These are phyloP conservation scores for Phrynosoma platyrhinos DNA, from an alignment of 2,113 vertebrate species.

Conservation along the genomic window DNA sequence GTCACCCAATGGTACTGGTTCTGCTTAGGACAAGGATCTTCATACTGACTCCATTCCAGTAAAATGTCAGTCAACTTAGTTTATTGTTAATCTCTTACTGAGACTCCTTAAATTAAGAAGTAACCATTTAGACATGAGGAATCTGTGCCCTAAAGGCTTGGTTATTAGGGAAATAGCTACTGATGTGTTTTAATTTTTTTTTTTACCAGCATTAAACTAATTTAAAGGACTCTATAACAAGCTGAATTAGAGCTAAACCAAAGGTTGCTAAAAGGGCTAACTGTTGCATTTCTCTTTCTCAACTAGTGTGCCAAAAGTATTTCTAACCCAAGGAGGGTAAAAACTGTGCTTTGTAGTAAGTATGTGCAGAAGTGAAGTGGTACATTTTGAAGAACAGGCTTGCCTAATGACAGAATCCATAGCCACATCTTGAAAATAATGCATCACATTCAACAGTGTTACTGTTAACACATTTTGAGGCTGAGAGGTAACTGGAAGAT, in stretches of 20 bases:
- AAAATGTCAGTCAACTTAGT: background rate
- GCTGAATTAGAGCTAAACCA: slow-evolving; percentile 27
- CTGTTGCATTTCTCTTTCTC: slow-evolving; percentile 28
- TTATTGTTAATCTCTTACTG: background rate
- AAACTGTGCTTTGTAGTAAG: background rate
- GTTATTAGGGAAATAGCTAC: slow-evolving; percentile 45
- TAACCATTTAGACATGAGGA: slow-evolving; percentile 16
- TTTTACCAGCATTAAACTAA: slow-evolving; percentile 11
- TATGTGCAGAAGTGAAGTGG: too few species aligned
- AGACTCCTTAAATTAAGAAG: slow-evolving; percentile 13
- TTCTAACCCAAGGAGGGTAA: slow-evolving; percentile 7
- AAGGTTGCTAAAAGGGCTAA: slow-evolving; percentile 8
- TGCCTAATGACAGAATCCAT: too few species aligned
- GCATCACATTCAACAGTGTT: too few species aligned
- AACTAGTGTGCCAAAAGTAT: slow-evolving; percentile 14
- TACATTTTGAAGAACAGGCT: too few species aligned
- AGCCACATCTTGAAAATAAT: too few species aligned
- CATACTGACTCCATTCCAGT: background rate
- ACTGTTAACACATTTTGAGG: background rate
- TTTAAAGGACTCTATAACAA: slow-evolving; percentile 35
- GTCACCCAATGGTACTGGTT: background rate
- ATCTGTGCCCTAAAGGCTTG: slow-evolving; percentile 22
- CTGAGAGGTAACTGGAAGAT: background rate
- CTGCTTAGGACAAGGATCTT: background rate
- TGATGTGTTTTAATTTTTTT: slow-evolving; percentile 26